These are phyloP conservation scores for Idaea dimidiata DNA, from an alignment of 2,888 invertebrate genomes.

Conservation along the genomic window DNA sequence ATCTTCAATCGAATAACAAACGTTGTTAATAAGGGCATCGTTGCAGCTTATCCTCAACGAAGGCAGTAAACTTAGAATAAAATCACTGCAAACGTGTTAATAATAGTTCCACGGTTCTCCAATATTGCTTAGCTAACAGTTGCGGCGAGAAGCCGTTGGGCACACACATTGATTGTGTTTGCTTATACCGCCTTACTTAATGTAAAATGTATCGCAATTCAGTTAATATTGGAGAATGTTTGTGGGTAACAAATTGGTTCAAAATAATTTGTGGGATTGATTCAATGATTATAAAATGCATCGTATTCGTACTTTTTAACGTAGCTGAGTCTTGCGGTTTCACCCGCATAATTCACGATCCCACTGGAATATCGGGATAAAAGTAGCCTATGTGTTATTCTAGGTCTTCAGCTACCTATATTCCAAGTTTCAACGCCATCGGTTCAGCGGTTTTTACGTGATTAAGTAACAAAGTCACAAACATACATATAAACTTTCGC, in stretches of 20 bases:
- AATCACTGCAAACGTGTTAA: slow-evolving; percentile 11
- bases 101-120: slow-evolving; percentile 21
- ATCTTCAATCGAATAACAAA: too few relatives aligned
- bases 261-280: background rate
- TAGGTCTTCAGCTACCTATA: too few relatives aligned
- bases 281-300: background rate
- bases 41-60: slow-evolving; percentile 13
- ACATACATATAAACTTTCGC: too few relatives aligned
- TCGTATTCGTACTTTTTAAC: too few relatives aligned
- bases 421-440: too few relatives aligned
- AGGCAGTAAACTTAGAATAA: slow-evolving; percentile 8
- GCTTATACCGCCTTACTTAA: slow-evolving; percentile 19
- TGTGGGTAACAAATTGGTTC: background rate
- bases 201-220: slow-evolving; percentile 17
- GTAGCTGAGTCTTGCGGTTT: too few relatives aligned
- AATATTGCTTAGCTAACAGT: slow-evolving; percentile 24
- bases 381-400: too few relatives aligned
- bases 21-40: background rate
- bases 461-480: too few relatives aligned
- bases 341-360: too few relatives aligned
- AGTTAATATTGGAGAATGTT: slow-evolving; percentile 1
- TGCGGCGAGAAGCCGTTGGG: slow-evolving; percentile 19
- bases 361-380: too few relatives aligned
- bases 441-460: too few relatives aligned
- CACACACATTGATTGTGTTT: slow-evolving; percentile 30